Conservation (phyloP, 2,888 invertebrate genomes). For the Lucinisca nassula region DNA sequence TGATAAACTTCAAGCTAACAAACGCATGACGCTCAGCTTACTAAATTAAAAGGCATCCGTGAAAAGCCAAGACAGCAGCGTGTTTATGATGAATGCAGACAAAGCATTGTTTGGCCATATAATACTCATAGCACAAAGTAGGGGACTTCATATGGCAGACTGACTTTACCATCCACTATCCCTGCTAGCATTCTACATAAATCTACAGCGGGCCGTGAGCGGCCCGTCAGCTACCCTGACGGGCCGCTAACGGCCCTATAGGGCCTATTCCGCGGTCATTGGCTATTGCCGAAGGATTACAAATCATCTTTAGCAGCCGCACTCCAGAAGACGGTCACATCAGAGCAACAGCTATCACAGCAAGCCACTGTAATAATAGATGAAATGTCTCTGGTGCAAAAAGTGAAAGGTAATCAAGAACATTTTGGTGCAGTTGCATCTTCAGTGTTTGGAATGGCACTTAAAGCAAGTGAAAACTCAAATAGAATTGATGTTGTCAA, state of each 20-base stretch:
- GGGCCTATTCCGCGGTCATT: constrained; percentile 50
- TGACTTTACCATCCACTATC: too few relatives aligned
- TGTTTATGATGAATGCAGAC: too few relatives aligned
- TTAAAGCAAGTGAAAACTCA: constrained; percentile 28
- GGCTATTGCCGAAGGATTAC: constrained; percentile 47
- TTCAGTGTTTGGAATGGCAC: constrained; percentile 27
- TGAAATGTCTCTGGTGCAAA: constrained; percentile 58
- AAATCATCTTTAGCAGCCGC: constrained; percentile 31
- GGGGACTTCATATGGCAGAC: too few relatives aligned
- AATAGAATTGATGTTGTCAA: constrained; percentile 57
- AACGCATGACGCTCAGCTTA: neutral
- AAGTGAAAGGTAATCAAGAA: constrained; percentile 24
- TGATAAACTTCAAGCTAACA: too few relatives aligned
- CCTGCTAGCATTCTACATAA: too few relatives aligned
- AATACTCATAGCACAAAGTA: too few relatives aligned
- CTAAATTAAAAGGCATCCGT: too few relatives aligned
- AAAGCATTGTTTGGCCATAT: too few relatives aligned
- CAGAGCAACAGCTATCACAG: constrained; percentile 37
- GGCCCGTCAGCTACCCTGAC: too few relatives aligned
- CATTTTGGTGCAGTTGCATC: constrained; percentile 44
- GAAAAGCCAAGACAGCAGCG: too few relatives aligned
- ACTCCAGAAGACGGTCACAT: constrained; percentile 33
- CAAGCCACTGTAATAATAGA: constrained; percentile 56
- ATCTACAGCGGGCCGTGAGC: too few relatives aligned
- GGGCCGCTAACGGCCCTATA: constrained; percentile 47